Evolutionary conservation across 2,888 invertebrate species (phyloP).

Genomic region (Keiferia lycopersicella): DNA sequence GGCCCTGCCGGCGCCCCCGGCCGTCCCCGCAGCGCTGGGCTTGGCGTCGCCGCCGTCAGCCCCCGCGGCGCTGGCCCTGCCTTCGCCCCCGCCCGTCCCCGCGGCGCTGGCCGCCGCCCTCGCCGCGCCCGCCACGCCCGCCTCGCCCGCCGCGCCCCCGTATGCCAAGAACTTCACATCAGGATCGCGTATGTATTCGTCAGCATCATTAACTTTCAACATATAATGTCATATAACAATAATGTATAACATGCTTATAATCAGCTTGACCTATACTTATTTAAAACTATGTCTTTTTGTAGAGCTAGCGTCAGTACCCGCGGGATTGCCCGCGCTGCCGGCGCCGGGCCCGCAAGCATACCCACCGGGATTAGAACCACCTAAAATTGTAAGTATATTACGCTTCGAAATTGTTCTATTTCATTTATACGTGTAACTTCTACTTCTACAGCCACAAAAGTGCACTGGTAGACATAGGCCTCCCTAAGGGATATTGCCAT

Average conservation of each 20-base stretch:
- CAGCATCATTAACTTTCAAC: too few species aligned
- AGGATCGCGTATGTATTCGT: conserved; percentile 52
- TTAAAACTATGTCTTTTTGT: too few species aligned
- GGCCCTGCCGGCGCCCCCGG: conserved; percentile 29
- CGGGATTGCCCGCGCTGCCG: conserved; percentile 32
- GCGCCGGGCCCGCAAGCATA: conserved; percentile 70
- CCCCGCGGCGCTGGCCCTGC: conserved; percentile 51
- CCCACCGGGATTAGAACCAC: conserved; percentile 60
- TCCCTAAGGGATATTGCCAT: too few species aligned
- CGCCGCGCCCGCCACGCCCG: conserved; percentile 21
- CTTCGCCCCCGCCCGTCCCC: conserved; percentile 39
- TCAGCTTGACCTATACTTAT: too few species aligned
- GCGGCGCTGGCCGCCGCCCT: background rate
- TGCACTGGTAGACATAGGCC: too few species aligned
- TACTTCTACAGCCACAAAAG: too few species aligned
- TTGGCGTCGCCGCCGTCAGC: conserved; percentile 37
- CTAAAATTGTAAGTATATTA: conserved; percentile 56
- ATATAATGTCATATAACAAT: too few species aligned
- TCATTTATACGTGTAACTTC: too few species aligned
- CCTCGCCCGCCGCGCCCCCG: conserved; percentile 41
- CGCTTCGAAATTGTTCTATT: too few species aligned
- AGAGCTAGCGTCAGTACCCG: conserved; percentile 55
- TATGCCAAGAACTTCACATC: conserved; percentile 59
- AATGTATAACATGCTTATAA: too few species aligned
- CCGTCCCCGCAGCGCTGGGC: conserved; percentile 4